These are phyloP conservation scores for Rhimphoctona megacephalus DNA, from an alignment of 2,888 invertebrate genomes.

Conservation along the genomic window DNA sequence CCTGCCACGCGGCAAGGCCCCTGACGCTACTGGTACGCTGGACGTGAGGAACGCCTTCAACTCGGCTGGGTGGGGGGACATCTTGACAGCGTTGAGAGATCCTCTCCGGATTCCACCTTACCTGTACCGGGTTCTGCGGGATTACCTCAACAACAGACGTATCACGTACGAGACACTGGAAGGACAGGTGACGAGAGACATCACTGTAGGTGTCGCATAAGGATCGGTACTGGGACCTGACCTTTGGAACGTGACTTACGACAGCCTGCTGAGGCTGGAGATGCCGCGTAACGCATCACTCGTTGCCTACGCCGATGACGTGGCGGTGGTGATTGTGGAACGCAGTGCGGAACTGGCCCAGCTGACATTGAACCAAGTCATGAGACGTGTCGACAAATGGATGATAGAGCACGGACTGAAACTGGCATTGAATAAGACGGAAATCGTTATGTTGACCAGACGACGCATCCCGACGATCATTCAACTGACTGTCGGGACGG, in stretches of 20 bases:
- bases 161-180: too few relatives aligned
- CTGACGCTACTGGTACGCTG: too few relatives aligned
- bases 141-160: too few relatives aligned
- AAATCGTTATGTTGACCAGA: slow-evolving; percentile 65
- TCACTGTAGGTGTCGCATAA: too few relatives aligned
- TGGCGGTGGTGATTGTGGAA: slow-evolving; percentile 10
- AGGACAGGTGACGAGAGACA: too few relatives aligned
- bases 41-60: too few relatives aligned
- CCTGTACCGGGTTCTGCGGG: too few relatives aligned
- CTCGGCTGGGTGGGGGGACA: too few relatives aligned
- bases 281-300: slow-evolving; percentile 60
- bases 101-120: too few relatives aligned
- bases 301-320: too few relatives aligned
- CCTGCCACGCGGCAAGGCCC: slow-evolving; percentile 15
- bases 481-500: slow-evolving; percentile 48
- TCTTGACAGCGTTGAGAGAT: too few relatives aligned
- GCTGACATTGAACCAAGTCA: slow-evolving; percentile 19
- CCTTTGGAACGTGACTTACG: slow-evolving; percentile 71
- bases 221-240: slow-evolving; percentile 57
- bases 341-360: slow-evolving; percentile 36
- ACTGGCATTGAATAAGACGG: slow-evolving; percentile 68
- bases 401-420: background rate
- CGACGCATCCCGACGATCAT: slow-evolving; percentile 61
- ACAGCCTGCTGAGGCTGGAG: slow-evolving; percentile 59
- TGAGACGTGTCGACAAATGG: slow-evolving; percentile 34